Percentiles rank a stretch among this genome's conserved stretches.
These are phyloP conservation scores for Colletes latitarsis DNA, from an alignment of 1,140 invertebrate species.

Conservation along the genomic window DNA sequence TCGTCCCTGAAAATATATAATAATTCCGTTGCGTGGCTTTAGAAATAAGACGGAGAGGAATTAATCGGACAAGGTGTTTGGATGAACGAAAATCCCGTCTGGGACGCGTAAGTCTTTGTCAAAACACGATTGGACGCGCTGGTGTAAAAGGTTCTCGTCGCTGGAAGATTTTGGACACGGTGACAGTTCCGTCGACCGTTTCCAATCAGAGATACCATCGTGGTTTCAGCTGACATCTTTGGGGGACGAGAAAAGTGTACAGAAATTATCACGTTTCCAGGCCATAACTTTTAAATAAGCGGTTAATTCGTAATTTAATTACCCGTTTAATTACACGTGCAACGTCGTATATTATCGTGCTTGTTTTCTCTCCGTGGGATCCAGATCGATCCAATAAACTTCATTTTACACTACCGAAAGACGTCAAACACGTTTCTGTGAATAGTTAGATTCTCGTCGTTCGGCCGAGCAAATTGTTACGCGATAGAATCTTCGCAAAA, in stretches of 20 bases:
- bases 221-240: neutral
- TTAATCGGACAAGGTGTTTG: constrained; percentile 49
- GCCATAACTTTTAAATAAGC: no score
- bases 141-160: constrained; percentile 40
- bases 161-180: constrained; percentile 34
- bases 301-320: no score
- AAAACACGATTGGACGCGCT: constrained; percentile 48
- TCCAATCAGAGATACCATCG: neutral
- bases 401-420: neutral
- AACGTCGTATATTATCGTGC: no score
- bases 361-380: no score
- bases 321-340: no score
- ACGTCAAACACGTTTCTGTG: neutral
- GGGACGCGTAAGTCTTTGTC: constrained; percentile 54
- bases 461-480: constrained; percentile 40
- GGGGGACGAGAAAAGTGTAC: neutral
- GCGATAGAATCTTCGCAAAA: constrained; percentile 18
- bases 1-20: constrained; percentile 4
- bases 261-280: no score
- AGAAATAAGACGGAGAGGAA: neutral
- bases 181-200: constrained; percentile 38
- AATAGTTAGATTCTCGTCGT: constrained; percentile 6
- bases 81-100: constrained; percentile 37
- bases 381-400: no score
- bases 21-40: constrained; percentile 16